These are phyloP conservation scores for Suillia variegata DNA, from an alignment of 2,888 invertebrate species.

Conservation along the genomic window DNA sequence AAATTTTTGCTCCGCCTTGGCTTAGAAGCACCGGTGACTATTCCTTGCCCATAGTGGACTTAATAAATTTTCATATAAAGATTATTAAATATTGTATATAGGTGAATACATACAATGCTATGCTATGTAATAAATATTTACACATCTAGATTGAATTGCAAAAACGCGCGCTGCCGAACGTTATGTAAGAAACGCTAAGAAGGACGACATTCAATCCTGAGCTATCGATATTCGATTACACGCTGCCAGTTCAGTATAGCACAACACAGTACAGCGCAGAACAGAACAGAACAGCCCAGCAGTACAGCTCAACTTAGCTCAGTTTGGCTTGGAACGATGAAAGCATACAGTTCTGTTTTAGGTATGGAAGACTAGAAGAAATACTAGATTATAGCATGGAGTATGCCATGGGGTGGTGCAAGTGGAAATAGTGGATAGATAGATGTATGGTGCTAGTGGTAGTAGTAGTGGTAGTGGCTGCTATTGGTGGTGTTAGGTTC, in stretches of 20 bases:
- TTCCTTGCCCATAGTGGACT: too few species aligned
- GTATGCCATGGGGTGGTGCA: slow-evolving; percentile 37
- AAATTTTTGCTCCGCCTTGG: too few species aligned
- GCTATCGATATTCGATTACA: slow-evolving; percentile 62
- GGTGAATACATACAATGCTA: too few species aligned
- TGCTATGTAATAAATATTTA: too few species aligned
- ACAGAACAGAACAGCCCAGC: background rate
- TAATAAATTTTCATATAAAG: too few species aligned
- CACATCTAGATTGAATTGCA: slow-evolving; percentile 14
- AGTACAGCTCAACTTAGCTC: too few species aligned
- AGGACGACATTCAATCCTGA: slow-evolving; percentile 58
- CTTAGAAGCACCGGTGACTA: too few species aligned
- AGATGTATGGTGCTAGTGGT: slow-evolving; percentile 35
- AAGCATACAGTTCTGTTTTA: background rate
- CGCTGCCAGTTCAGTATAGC: slow-evolving; percentile 25
- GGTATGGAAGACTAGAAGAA: slow-evolving; percentile 46
- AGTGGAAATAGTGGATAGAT: slow-evolving; percentile 8
- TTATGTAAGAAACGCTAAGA: slow-evolving; percentile 49
- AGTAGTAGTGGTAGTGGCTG: background rate
- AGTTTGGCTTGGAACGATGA: too few species aligned
- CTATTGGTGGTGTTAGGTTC: slow-evolving; percentile 23
- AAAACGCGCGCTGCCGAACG: slow-evolving; percentile 11
- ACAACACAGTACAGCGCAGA: background rate
- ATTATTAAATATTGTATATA: too few species aligned
- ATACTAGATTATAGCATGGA: slow-evolving; percentile 46